phyloP scores from a whole-genome alignment of 2,797 vertebrate species.

The Liasis olivaceus region DNA sequence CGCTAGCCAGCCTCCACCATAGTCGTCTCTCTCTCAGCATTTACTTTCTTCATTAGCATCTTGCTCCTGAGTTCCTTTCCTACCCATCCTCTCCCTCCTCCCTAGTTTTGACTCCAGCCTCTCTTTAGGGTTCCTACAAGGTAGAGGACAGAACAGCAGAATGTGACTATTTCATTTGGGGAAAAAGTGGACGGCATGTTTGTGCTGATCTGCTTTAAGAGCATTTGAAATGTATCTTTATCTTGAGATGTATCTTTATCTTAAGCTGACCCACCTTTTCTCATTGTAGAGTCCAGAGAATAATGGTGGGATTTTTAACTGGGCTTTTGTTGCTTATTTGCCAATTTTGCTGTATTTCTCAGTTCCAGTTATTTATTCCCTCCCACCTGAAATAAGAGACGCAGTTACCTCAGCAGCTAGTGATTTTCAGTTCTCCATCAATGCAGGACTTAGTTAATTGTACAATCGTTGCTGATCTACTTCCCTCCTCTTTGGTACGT shows the following conservation, averaged over 20 bases:
- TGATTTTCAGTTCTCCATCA: not conserved
- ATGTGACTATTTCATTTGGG: not conserved
- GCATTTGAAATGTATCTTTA: not conserved
- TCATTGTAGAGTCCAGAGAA: not conserved
- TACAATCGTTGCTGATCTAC: not conserved
- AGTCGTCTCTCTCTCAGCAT: not conserved
- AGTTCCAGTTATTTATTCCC: not conserved
- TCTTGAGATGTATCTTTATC: not conserved
- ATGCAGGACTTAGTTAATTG: not conserved
- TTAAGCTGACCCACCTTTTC: not conserved
- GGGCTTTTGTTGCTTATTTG: not conserved
- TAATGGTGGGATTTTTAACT: not conserved
- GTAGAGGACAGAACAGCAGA: not conserved
- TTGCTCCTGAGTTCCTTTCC: not conserved
- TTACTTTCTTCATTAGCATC: not conserved
- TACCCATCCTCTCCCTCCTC: not conserved
- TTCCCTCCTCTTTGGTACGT: not conserved
- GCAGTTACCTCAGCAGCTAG: not conserved
- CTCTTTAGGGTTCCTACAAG: not conserved
- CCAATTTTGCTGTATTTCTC: not conserved
- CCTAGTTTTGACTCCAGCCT: not conserved
- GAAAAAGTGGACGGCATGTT: not conserved
- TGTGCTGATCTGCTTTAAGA: not conserved
- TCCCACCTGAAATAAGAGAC: not conserved
- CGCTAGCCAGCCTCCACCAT: not conserved